These are phyloP conservation scores for Bradypodion ventrale DNA, from an alignment of 2,797 vertebrate genomes.

Conservation along the genomic window DNA sequence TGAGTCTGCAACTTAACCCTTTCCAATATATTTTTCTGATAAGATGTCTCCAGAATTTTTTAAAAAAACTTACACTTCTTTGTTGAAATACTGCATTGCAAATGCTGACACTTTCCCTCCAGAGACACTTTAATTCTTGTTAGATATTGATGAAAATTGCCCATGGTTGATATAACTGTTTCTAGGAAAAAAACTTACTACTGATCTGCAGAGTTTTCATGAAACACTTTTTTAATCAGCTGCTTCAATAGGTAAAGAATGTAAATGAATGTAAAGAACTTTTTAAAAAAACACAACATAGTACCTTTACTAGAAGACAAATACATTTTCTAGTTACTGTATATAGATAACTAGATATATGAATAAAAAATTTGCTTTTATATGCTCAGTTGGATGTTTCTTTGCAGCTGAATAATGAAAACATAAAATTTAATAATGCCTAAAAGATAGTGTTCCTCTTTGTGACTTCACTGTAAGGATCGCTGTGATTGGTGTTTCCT, in stretches of 20 bases:
- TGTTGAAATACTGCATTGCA: slow-evolving; percentile 14
- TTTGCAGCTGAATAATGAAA: neutral
- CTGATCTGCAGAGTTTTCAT: slow-evolving; percentile 40
- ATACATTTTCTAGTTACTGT: neutral
- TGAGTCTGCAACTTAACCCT: slow-evolving; percentile 72
- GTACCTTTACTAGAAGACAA: neutral
- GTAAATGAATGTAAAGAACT: slow-evolving; percentile 22
- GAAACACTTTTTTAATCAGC: slow-evolving; percentile 27
- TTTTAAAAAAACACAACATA: neutral
- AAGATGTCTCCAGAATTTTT: slow-evolving; percentile 22
- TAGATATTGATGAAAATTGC: slow-evolving; percentile 12
- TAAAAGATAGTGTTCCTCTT: slow-evolving; percentile 2
- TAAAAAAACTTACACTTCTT: slow-evolving; percentile 29
- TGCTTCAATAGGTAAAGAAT: neutral
- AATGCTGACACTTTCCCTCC: slow-evolving; percentile 4
- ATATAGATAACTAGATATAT: too few relatives aligned
- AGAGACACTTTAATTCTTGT: neutral
- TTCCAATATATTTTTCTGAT: slow-evolving; percentile 53
- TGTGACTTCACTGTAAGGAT: slow-evolving; percentile 12
- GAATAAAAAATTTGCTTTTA: too few relatives aligned
- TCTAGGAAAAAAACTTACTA: slow-evolving; percentile 15
- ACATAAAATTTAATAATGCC: neutral
- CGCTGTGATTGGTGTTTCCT: neutral
- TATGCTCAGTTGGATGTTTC: neutral
- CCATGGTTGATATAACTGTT: slow-evolving; percentile 10